phyloP scores from a whole-genome alignment of 2,113 vertebrate species.

The Maccullochella peelii region DNA sequence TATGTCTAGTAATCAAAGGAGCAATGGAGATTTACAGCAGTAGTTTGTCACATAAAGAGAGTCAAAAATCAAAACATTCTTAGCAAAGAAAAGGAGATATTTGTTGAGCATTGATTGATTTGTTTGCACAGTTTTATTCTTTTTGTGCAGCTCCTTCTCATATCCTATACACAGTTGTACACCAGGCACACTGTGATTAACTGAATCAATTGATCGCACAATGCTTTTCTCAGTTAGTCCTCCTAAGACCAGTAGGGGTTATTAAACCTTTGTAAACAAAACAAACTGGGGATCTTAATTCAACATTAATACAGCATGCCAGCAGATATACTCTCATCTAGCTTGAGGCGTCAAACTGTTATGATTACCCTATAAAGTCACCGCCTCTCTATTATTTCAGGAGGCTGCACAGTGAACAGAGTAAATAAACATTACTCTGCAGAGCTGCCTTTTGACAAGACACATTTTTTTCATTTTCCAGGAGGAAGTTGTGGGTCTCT shows the following conservation, averaged over 20 bases:
- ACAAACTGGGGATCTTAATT: slow-evolving; percentile 16
- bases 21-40: not conserved
- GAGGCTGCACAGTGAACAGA: slow-evolving; percentile 40
- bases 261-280: slow-evolving; percentile 28
- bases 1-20: not conserved
- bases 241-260: slow-evolving; percentile 20
- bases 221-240: not conserved
- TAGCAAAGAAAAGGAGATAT: not conserved
- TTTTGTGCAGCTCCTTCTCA: not conserved
- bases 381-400: slow-evolving; percentile 58
- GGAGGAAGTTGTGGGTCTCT: slow-evolving; percentile 55
- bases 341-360: slow-evolving; percentile 47
- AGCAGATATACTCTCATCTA: slow-evolving; percentile 45
- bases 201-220: slow-evolving; percentile 26
- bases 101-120: not conserved
- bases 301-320: slow-evolving; percentile 33
- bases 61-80: not conserved
- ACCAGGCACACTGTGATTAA: not conserved
- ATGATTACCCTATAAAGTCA: slow-evolving; percentile 56
- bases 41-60: not conserved
- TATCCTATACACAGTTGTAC: not conserved
- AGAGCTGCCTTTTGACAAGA: slow-evolving; percentile 63
- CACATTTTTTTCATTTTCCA: slow-evolving; percentile 50
- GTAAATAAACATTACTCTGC: slow-evolving; percentile 65
- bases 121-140: not conserved